Evolutionary conservation across 2,888 invertebrate species (phyloP), one percentile per base, ranked within the genome.

Genomic region (Mimumesa dahlbomi): DNA sequence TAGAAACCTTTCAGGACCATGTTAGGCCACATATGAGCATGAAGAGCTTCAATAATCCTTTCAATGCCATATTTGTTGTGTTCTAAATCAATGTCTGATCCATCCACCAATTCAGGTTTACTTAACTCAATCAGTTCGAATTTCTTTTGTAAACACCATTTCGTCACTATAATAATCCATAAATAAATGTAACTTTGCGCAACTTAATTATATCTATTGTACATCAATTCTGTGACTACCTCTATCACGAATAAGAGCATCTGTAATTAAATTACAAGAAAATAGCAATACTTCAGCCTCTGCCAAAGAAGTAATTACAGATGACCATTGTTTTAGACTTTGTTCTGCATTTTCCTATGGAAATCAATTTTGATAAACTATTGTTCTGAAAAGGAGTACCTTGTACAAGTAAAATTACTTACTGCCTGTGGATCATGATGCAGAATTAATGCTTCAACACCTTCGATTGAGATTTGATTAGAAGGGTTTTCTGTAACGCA

Each of bases 11-110:
- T 94, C 87, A 94, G 90, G 29, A 89, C 88, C 71, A 94, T 89
- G 87, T 94, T 94, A 19, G 94, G 92, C 95, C 95, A 95, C 46
- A 92, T 91, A 84, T 95, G 94, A 45, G 94, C 92, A 81, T 94
- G 92, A 29, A 95, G 88, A 45, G 94, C 94, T 89, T 95, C 94
- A 43, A 93, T 89, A 11, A 95, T 91, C 83, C 95, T 90, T 29
- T 92, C 91, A 11, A 93, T 91, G 2, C 94, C 94, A 74, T 91
- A 91, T 57, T 92, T 92, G 82, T 94, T 94, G 73, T 91, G 90
- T 48, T 91, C 91, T 29, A 87, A 89, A 79, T 91, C 91, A 25
- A 79, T 74, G 46, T 90, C 90, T 62, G 89, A 89, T 14, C 89
- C 87, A 77, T 89, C 90, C 2, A 66, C 34, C 4, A 87, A 82